These are phyloP conservation scores for Caenorhabditis becei DNA, from an alignment of 2,888 invertebrate species.

Conservation along the genomic window DNA sequence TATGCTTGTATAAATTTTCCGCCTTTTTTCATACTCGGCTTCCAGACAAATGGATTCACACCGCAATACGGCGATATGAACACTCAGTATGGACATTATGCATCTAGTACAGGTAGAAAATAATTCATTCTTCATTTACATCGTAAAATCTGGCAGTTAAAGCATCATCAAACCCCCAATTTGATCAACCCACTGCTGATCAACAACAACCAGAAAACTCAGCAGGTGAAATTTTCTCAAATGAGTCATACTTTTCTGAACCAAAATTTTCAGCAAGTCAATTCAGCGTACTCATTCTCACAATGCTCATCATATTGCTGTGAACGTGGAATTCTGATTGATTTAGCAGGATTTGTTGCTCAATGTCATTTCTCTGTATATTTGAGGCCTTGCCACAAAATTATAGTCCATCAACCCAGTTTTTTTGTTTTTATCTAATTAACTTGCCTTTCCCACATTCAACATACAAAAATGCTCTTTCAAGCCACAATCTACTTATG, in stretches of 20 bases:
- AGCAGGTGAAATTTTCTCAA: constrained; percentile 23
- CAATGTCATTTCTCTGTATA: constrained; percentile 57
- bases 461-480: constrained; percentile 5
- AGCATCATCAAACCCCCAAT: constrained; percentile 55
- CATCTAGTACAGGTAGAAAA: constrained; percentile 50
- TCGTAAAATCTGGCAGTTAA: constrained; percentile 33
- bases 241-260: not conserved
- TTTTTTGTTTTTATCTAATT: constrained; percentile 20
- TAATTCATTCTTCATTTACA: constrained; percentile 7
- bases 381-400: constrained; percentile 31
- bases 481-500: constrained; percentile 7
- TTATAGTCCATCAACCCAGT: constrained; percentile 10
- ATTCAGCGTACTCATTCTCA: not conserved
- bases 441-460: constrained; percentile 47
- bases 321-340: constrained; percentile 16
- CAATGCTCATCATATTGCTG: constrained; percentile 16
- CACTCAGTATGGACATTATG: constrained; percentile 64
- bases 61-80: constrained; percentile 69
- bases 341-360: constrained; percentile 21
- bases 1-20: constrained; percentile 30
- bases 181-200: constrained; percentile 54
- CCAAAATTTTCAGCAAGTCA: constrained; percentile 17
- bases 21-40: not conserved
- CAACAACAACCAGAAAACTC: constrained; percentile 46
- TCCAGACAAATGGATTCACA: constrained; percentile 59